Conservation (phyloP, 2,888 invertebrate species). For the Oxytorus armatus region DNA sequence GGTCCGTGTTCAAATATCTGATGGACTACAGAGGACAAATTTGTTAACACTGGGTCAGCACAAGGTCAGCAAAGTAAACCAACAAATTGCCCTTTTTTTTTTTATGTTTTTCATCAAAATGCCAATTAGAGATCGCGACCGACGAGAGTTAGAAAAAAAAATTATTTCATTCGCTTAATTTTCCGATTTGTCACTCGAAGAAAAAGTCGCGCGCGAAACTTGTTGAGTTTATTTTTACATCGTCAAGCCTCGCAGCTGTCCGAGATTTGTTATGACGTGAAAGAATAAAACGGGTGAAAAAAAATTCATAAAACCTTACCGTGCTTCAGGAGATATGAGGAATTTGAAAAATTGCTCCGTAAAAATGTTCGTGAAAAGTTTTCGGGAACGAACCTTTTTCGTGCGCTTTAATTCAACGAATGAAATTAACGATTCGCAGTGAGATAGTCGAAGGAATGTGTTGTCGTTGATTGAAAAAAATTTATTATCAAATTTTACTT, state of each 20-base stretch:
- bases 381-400: too few species aligned
- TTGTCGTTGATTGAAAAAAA: too few species aligned
- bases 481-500: conserved; percentile 26
- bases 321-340: too few species aligned
- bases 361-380: too few species aligned
- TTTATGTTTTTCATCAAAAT: background rate
- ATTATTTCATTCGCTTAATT: conserved; percentile 4
- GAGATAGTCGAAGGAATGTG: too few species aligned
- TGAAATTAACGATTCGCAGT: too few species aligned
- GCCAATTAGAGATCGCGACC: background rate
- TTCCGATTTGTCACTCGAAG: conserved; percentile 30
- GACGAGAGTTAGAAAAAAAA: background rate
- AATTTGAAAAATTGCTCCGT: too few species aligned
- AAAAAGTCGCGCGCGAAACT: conserved; percentile 7
- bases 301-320: conserved; percentile 6
- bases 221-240: conserved; percentile 63
- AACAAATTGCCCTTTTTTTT: conserved; percentile 11
- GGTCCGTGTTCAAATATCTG: conserved; percentile 77
- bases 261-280: conserved; percentile 47
- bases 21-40: conserved; percentile 81
- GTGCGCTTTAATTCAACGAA: too few species aligned
- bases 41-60: conserved; percentile 80
- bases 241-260: conserved; percentile 49
- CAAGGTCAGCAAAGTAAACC: conserved; percentile 75
- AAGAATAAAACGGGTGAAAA: conserved; percentile 1